Conservation (phyloP, 1,140 invertebrate genomes). For the Ceratosolen solmsi region DNA sequence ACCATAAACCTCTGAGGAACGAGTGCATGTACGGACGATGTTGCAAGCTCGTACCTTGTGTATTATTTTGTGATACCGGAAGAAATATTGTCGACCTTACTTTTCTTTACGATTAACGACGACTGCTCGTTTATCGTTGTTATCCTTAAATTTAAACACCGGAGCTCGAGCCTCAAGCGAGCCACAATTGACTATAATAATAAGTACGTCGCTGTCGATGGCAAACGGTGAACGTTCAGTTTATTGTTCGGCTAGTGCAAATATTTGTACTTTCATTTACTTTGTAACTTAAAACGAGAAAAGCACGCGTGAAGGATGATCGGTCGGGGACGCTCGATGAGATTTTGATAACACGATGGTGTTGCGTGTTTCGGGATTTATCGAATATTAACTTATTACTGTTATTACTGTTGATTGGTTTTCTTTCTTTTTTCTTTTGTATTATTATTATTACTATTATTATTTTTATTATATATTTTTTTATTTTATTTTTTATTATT, state of each 20-base stretch:
- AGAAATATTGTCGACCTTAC: conserved; percentile 19
- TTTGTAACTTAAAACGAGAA: neutral
- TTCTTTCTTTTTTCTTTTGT: neutral
- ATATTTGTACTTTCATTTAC: conserved; percentile 7
- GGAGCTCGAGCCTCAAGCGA: conserved; percentile 15
- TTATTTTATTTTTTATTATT: too few species aligned
- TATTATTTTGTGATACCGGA: conserved; percentile 44
- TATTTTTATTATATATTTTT: neutral
- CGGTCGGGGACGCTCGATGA: neutral
- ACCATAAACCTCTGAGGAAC: conserved; percentile 77
- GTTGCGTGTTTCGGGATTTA: neutral
- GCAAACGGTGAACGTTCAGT: conserved; percentile 15
- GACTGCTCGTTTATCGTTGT: neutral
- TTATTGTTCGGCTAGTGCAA: neutral
- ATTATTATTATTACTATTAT: neutral
- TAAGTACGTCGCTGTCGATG: conserved; percentile 3
- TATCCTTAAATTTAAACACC: neutral
- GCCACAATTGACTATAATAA: neutral
- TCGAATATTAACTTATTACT: neutral
- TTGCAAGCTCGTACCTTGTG: conserved; percentile 11
- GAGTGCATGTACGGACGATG: neutral
- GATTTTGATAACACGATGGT: neutral
- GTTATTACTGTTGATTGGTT: neutral
- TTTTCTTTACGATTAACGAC: neutral
- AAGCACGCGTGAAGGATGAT: neutral